phyloP scores from a whole-genome alignment of 1,140 invertebrate genomes.

The Anoplolepis gracilipes region DNA sequence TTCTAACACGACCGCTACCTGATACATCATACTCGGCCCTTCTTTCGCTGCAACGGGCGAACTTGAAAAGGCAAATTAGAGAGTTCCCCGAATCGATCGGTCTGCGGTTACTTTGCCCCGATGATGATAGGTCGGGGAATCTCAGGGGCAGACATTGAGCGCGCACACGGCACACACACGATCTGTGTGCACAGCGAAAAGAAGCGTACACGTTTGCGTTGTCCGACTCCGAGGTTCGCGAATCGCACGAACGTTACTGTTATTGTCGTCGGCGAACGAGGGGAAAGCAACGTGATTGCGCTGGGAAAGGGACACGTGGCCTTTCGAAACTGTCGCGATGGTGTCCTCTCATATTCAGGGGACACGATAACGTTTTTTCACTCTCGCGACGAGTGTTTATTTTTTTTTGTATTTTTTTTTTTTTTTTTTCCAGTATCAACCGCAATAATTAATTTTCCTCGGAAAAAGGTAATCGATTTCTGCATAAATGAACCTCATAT shows the following conservation, averaged over 20 bases:
- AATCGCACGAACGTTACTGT: constrained; percentile 43
- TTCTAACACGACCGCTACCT: constrained; percentile 28
- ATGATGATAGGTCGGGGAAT: constrained; percentile 54
- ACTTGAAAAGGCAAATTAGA: constrained; percentile 57
- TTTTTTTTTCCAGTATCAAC: constrained; percentile 3
- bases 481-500: not conserved
- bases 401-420: constrained; percentile 3
- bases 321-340: constrained; percentile 9
- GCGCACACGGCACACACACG: not conserved
- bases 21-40: not conserved
- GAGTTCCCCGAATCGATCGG: constrained; percentile 50
- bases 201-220: not conserved
- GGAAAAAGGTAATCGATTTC: not conserved
- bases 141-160: constrained; percentile 7
- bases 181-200: constrained; percentile 39
- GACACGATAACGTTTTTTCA: constrained; percentile 16
- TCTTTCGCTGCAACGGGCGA: not conserved
- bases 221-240: constrained; percentile 8
- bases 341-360: constrained; percentile 10
- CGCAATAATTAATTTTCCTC: constrained; percentile 20
- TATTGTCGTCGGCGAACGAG: not conserved
- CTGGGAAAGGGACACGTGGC: constrained; percentile 46
- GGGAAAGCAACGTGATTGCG: constrained; percentile 21
- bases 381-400: too few relatives aligned
- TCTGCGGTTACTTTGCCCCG: constrained; percentile 32